Evolutionary conservation across 2,113 vertebrate genomes (phyloP).

Genomic region (Ariopsis seemanni): DNA sequence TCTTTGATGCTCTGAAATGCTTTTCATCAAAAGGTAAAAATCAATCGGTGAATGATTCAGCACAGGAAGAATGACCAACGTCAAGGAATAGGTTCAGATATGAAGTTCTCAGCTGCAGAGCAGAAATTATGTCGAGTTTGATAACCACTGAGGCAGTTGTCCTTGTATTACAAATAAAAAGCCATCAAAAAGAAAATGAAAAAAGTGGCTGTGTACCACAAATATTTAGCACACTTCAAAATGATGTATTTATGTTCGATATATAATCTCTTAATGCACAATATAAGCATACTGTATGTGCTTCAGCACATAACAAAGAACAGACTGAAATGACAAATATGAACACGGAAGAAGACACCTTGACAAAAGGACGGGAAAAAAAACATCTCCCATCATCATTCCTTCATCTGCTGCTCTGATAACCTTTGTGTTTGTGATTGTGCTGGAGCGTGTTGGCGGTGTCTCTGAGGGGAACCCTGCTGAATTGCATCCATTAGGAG

Average conservation of each 20-base stretch:
- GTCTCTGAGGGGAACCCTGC: conserved; percentile 86
- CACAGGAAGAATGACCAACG: conserved; percentile 77
- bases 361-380: conserved; percentile 67
- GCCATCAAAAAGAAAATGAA: conserved; percentile 33
- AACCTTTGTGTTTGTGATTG: conserved; percentile 83
- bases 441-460: conserved; percentile 76
- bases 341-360: conserved; percentile 84
- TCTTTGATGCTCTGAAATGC: conserved; percentile 40
- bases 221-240: conserved; percentile 9
- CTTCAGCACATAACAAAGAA: conserved; percentile 64
- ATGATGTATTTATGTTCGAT: not conserved
- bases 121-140: conserved; percentile 92
- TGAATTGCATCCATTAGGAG: conserved; percentile 83
- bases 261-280: conserved; percentile 2
- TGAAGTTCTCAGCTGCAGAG: conserved; percentile 86
- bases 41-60: conserved; percentile 79
- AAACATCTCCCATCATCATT: conserved; percentile 73
- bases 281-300: conserved; percentile 14
- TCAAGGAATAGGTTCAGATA: conserved; percentile 84
- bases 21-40: conserved; percentile 49
- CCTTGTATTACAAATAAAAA: conserved; percentile 88
- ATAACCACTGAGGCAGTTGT: conserved; percentile 86
- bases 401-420: conserved; percentile 81
- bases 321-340: conserved; percentile 84
- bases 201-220: conserved; percentile 6